These are phyloP conservation scores for Trigoniulus corallinus DNA, from an alignment of 1,140 invertebrate genomes.

Conservation along the genomic window DNA sequence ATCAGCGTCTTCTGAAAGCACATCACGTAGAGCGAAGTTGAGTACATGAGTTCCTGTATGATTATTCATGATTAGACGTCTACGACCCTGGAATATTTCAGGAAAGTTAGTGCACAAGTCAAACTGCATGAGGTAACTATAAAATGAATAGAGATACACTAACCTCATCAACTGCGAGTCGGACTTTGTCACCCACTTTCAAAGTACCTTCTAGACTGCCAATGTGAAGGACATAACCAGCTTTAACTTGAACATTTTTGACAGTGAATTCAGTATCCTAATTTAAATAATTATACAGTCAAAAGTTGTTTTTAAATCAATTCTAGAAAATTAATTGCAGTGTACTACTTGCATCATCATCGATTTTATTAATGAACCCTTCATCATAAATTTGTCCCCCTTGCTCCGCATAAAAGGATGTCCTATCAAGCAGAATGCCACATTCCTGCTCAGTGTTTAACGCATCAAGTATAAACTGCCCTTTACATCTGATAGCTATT, in stretches of 20 bases:
- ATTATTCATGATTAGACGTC: constrained; percentile 90
- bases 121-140: background rate
- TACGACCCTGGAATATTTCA: constrained; percentile 35
- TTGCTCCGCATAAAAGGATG: constrained; percentile 84
- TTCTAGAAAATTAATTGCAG: too few species aligned
- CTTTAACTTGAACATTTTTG: constrained; percentile 88
- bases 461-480: constrained; percentile 74
- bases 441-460: constrained; percentile 71
- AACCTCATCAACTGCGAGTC: constrained; percentile 59
- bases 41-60: constrained; percentile 97
- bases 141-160: background rate
- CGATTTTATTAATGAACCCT: constrained; percentile 76
- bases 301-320: too few species aligned
- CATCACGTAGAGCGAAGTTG: constrained; percentile 81
- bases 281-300: background rate
- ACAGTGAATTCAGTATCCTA: constrained; percentile 76
- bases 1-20: constrained; percentile 78
- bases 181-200: constrained; percentile 69
- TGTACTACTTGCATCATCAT: constrained; percentile 47
- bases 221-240: constrained; percentile 88
- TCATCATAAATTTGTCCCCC: constrained; percentile 97
- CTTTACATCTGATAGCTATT: constrained; percentile 45
- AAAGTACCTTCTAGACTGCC: constrained; percentile 63
- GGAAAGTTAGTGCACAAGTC: constrained; percentile 1
- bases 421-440: constrained; percentile 80